phyloP scores from a whole-genome alignment of 2,113 vertebrate genomes.

The Polyodon spathula region DNA sequence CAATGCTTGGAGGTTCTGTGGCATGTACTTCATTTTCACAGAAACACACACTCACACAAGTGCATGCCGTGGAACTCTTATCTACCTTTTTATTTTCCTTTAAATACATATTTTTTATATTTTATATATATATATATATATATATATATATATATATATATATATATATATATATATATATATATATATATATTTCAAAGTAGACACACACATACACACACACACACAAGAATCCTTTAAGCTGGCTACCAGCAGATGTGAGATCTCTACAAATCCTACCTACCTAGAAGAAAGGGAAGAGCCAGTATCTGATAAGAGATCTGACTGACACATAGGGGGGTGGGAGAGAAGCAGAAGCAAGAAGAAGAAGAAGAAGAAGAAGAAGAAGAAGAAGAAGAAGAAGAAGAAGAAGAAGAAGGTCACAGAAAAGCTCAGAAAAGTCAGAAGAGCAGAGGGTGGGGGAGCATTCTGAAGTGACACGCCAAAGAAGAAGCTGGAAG shows the following conservation, averaged over 20 bases:
- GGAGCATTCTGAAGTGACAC: constrained; percentile 24
- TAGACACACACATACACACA: too few relatives aligned
- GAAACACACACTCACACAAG: background rate
- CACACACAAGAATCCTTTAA: constrained; percentile 16
- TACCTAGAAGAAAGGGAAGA: constrained; percentile 28
- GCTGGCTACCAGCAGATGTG: constrained; percentile 45
- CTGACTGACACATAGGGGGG: constrained; percentile 36
- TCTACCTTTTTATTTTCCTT: too few relatives aligned
- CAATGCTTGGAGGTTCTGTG: background rate
- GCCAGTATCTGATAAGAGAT: constrained; percentile 57
- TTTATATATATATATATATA: too few relatives aligned
- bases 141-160: too few relatives aligned
- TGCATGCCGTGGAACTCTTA: too few relatives aligned
- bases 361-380: constrained; percentile 32
- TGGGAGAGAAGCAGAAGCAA: constrained; percentile 43
- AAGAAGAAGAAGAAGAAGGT: constrained; percentile 42
- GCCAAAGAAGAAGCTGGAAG: background rate
- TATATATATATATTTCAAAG: too few relatives aligned
- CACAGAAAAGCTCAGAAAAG: constrained; percentile 17
- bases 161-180: too few relatives aligned
- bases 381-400: constrained; percentile 38
- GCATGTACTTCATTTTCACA: background rate
- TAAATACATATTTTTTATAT: too few relatives aligned
- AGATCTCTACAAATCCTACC: constrained; percentile 33
- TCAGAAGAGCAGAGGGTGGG: constrained; percentile 36